These are phyloP conservation scores for Lottia gigantea DNA, from an alignment of 2,888 invertebrate genomes.

Conservation along the genomic window DNA sequence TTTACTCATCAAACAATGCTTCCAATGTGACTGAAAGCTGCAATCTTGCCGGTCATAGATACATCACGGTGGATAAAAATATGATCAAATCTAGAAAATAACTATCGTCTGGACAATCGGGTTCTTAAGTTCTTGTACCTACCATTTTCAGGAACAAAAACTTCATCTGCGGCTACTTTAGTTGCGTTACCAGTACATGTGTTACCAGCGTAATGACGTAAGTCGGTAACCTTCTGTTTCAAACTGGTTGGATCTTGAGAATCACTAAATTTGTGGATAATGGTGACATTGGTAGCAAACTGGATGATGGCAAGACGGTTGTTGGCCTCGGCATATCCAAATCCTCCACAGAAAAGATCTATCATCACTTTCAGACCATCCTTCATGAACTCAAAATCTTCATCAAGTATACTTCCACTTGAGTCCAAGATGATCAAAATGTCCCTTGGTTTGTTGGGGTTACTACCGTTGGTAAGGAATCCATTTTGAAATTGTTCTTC, in stretches of 20 bases:
- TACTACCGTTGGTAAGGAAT: neutral
- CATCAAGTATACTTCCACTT: slow-evolving; percentile 24
- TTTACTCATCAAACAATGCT: too few relatives aligned
- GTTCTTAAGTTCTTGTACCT: neutral
- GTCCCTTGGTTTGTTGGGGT: slow-evolving; percentile 21
- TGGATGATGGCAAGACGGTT: slow-evolving; percentile 27
- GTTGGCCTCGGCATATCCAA: slow-evolving; percentile 18
- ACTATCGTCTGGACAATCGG: too few relatives aligned
- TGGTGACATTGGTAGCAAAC: slow-evolving; percentile 21
- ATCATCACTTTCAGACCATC: slow-evolving; percentile 25
- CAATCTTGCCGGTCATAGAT: too few relatives aligned
- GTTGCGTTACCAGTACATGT: slow-evolving; percentile 28
- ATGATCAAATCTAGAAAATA: too few relatives aligned
- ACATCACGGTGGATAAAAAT: too few relatives aligned
- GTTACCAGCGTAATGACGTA: slow-evolving; percentile 26
- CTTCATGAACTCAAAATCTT: slow-evolving; percentile 24
- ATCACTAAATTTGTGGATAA: slow-evolving; percentile 23
- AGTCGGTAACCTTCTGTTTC: slow-evolving; percentile 12
- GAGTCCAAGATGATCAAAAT: slow-evolving; percentile 28
- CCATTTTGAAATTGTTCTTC: neutral
- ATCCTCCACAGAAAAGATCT: slow-evolving; percentile 27
- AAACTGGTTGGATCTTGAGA: slow-evolving; percentile 16
- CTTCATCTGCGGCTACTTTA: slow-evolving; percentile 12
- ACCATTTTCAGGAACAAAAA: slow-evolving; percentile 20
- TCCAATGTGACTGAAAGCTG: too few relatives aligned